Conservation (phyloP, 2,888 invertebrate species). For the Chymomyza amoena region DNA sequence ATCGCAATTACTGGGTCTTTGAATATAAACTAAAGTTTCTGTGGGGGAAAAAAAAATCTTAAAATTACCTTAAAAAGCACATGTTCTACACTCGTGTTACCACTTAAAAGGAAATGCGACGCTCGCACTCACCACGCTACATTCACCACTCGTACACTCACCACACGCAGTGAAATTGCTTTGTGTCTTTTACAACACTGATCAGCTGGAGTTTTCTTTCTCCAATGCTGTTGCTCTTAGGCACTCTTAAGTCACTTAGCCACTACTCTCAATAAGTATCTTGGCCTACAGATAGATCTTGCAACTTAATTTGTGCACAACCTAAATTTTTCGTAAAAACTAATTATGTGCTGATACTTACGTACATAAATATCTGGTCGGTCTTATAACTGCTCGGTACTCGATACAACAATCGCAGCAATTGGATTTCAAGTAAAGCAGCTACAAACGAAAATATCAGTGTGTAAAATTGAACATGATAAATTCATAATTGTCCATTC, state of each 20-base stretch:
- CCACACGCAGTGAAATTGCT: too few relatives aligned
- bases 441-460: conserved; percentile 60
- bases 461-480: conserved; percentile 70
- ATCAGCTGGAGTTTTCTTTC: not conserved
- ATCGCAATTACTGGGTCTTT: too few relatives aligned
- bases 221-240: not conserved
- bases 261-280: too few relatives aligned
- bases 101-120: too few relatives aligned
- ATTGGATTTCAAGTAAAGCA: conserved; percentile 43
- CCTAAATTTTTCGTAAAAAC: conserved; percentile 35
- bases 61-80: too few relatives aligned
- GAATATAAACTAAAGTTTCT: too few relatives aligned
- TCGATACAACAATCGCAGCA: conserved; percentile 31
- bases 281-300: not conserved
- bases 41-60: too few relatives aligned
- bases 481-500: conserved; percentile 74
- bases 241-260: too few relatives aligned
- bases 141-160: too few relatives aligned
- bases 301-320: conserved; percentile 1
- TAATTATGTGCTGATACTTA: conserved; percentile 58
- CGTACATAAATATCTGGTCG: not conserved
- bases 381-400: conserved; percentile 21
- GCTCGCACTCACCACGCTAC: too few relatives aligned
- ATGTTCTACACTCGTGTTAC: too few relatives aligned
- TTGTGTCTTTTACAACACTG: too few relatives aligned